Percentiles rank a stretch among this genome's conserved stretches.
Evolutionary conservation across 2,888 invertebrate genomes (phyloP).

Genomic region (Phyto melanocephala): DNA sequence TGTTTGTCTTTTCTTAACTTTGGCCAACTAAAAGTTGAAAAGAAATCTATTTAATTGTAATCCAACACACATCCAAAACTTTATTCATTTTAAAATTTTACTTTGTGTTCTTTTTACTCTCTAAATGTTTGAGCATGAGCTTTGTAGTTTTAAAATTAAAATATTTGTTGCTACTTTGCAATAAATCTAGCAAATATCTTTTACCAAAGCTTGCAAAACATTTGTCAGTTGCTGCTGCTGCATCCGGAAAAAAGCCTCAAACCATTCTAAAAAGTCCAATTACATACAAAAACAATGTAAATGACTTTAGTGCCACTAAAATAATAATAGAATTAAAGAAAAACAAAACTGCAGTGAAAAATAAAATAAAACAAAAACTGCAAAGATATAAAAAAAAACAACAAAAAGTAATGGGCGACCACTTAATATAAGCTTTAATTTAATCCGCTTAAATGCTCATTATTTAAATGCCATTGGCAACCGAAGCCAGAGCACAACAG

Average conservation of each 20-base stretch:
- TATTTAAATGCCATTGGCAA: slow-evolving; percentile 64
- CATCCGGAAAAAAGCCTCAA: not conserved
- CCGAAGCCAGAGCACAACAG: slow-evolving; percentile 12
- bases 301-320: slow-evolving; percentile 56
- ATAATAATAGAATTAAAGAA: slow-evolving; percentile 36
- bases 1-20: slow-evolving; percentile 26
- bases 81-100: slow-evolving; percentile 28
- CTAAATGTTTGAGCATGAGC: not conserved
- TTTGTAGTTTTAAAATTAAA: slow-evolving; percentile 50
- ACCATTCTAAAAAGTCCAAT: slow-evolving; percentile 42
- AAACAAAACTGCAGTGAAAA: slow-evolving; percentile 2
- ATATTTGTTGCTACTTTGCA: slow-evolving; percentile 3
- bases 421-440: slow-evolving; percentile 65
- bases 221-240: not conserved
- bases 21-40: slow-evolving; percentile 7
- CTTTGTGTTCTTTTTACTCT: not conserved
- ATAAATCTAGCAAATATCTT: slow-evolving; percentile 25
- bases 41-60: slow-evolving; percentile 35
- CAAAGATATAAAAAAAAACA: not conserved
- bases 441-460: slow-evolving; percentile 66
- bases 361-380: not conserved
- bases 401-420: slow-evolving; percentile 60
- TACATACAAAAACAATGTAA: slow-evolving; percentile 65
- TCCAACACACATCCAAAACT: not conserved
- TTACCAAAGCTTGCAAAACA: not conserved